Evolutionary conservation across 2,797 vertebrate genomes (phyloP).

Genomic region (Halcyon badia): DNA sequence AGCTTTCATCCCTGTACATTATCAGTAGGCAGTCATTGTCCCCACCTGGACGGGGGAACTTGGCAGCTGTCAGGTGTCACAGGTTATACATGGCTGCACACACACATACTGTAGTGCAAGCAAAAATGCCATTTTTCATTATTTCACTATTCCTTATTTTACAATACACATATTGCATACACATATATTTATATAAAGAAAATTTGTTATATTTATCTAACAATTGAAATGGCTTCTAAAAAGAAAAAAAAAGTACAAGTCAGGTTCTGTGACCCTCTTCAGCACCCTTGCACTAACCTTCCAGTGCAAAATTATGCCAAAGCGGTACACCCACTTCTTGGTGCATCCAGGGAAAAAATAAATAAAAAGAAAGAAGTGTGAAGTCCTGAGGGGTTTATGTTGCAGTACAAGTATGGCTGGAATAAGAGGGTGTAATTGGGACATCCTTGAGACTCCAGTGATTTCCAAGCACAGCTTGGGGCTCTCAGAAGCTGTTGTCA

Average conservation of each 20-base stretch:
- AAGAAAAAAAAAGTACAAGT: neutral
- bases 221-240: neutral
- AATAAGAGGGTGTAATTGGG: neutral
- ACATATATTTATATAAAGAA: neutral
- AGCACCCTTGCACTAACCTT: neutral
- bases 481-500: neutral
- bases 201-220: neutral
- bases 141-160: neutral
- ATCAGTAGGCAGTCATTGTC: neutral
- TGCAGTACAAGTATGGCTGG: neutral
- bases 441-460: neutral
- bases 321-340: neutral
- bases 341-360: neutral
- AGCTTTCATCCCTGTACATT: neutral
- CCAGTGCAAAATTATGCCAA: neutral
- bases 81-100: neutral
- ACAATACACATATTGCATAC: neutral
- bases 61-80: neutral
- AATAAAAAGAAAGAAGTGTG: neutral
- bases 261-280: neutral
- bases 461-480: neutral
- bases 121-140: neutral
- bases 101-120: neutral
- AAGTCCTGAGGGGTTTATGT: neutral
- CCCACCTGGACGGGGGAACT: neutral